Base-by-base conservation (phyloP, 2,888 invertebrate species). In the Sinelater perroti region DNA sequence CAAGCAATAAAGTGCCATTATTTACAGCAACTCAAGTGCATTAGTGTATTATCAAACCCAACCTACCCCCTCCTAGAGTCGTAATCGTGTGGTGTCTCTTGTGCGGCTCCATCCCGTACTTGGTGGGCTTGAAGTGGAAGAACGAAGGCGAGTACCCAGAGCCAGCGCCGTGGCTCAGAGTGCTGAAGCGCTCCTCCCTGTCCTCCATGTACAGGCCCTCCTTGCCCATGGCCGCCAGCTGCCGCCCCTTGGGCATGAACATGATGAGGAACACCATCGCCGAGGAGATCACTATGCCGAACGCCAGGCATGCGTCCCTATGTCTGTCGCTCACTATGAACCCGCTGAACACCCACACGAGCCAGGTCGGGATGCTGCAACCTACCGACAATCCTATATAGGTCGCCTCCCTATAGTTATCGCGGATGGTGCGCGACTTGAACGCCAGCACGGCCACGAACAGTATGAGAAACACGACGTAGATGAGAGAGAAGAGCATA, bases 221-320 rank as follows among this genome's bases (percentile, higher is more conserved):
- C 70, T 93, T 90, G 38, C 95, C 95, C 82, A 95, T 87, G 40
- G 95, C 95, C 1, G 95, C 95, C 70, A 96, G 80, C 71, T 96
- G 93, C 30, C 95, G 83, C 20, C 95, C 95, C 80, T 92, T 95
- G 21, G 95, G 90, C 80, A 95, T 89, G 78, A 96, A 96, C 95
- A 96, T 95, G 54, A 95, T 88, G 68, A 94, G 85, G 79, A 96
- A 93, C 47, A 95, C 89, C 36, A 93, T 87, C 7, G 89, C 86
- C 62, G 94, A 90, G 10, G 92, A 93, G 51, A 90, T 86, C 38
- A 95, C 86, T 65, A 96, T 82, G 0, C 96, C 96, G 70, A 93
- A 93, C 14, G 95, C 95, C 50, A 95, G 84, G 79, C 94, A 93
- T 8, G 93, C 93, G 77, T 93, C 93, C 67, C 89, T 86, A 73